These are phyloP conservation scores for Zaprionus vittiger DNA, from an alignment of 1,140 invertebrate species.

Conservation along the genomic window DNA sequence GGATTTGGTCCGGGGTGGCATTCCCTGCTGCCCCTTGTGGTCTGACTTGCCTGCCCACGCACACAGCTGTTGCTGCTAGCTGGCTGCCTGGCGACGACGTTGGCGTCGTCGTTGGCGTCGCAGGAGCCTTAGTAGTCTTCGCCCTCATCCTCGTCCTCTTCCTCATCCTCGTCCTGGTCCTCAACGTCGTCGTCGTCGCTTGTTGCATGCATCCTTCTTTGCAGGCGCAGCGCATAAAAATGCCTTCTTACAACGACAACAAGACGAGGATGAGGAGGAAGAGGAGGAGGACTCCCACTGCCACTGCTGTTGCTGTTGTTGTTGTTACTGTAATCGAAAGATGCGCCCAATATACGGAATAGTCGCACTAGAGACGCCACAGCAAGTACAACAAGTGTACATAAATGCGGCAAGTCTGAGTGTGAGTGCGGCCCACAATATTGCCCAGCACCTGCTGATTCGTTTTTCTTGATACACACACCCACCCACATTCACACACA, in stretches of 20 bases:
- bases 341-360: slow-evolving; percentile 63
- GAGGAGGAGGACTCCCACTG: slow-evolving; percentile 19
- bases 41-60: slow-evolving; percentile 31
- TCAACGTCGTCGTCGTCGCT: slow-evolving; percentile 53
- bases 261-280: slow-evolving; percentile 7
- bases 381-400: slow-evolving; percentile 32
- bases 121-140: slow-evolving; percentile 10
- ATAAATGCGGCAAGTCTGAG: slow-evolving; percentile 34
- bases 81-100: slow-evolving; percentile 5
- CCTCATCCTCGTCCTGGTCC: slow-evolving; percentile 36
- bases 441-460: slow-evolving; percentile 77
- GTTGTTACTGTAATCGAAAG: slow-evolving; percentile 77
- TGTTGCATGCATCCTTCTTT: slow-evolving; percentile 75
- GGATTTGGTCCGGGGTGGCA: slow-evolving; percentile 47
- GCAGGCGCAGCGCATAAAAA: slow-evolving; percentile 67
- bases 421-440: slow-evolving; percentile 59
- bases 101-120: slow-evolving; percentile 1
- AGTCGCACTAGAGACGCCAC: slow-evolving; percentile 22
- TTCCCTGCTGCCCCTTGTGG: slow-evolving; percentile 12
- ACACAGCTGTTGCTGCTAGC: slow-evolving; percentile 48
- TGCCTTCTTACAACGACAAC: slow-evolving; percentile 73
- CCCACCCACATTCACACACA: slow-evolving; percentile 35
- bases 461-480: slow-evolving; percentile 53
- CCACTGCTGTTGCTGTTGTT: slow-evolving; percentile 48
- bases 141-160: slow-evolving; percentile 18